Evolutionary conservation across 2,113 vertebrate species (phyloP), one percentile per base, ranked within the genome.

Genomic region (Rhinolophus ferrumequinum): DNA sequence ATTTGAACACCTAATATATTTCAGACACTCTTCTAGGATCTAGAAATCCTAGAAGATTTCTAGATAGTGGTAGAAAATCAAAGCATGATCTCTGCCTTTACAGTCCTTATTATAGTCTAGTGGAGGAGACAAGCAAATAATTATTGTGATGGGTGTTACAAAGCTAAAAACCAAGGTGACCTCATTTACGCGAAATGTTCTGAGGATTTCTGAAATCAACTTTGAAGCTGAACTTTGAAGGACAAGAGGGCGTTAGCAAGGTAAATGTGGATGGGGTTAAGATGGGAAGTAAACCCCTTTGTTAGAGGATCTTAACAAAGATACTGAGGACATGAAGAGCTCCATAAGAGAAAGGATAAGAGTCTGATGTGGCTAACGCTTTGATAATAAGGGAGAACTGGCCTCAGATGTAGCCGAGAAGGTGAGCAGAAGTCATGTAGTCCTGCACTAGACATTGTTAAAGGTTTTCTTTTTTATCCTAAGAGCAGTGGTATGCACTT

Each of bases 391-490:
- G 60, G 35, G 38, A 66, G 18, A 87, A 58, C 24, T 56, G 19
- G 60, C 41, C 12, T 90, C 58, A 47, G 73, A 64, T 58, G 21
- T 85, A 15, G 54, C 38, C 5, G 4, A 73, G 52, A 54, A 60
- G 54, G 62, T 79, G 19, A 88, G 19, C 66, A 90, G 66, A 94
- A 73, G 54, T 38, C 15, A 16, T 12, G 52, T 28, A 64, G 88
- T 69, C 35, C 14, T 81, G 67, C 58, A 73, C 47, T 72, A 38
- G 67, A 50, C 6, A 19, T 3, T 86, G 18, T 73, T 85, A 38
- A 94, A 91, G 41, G 18, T 62, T 88, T 96, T 94, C 66, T 62
- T 92, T 95, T 93, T 81, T 66, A 50, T 97, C 44, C 72, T 44
- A 47, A 88, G 35, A 90, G 30, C 67, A 93, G 24, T 85, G 38